Evolutionary conservation across 2,113 vertebrate species (phyloP), one percentile per base, ranked within the genome.

Genomic region (Sander vitreus): DNA sequence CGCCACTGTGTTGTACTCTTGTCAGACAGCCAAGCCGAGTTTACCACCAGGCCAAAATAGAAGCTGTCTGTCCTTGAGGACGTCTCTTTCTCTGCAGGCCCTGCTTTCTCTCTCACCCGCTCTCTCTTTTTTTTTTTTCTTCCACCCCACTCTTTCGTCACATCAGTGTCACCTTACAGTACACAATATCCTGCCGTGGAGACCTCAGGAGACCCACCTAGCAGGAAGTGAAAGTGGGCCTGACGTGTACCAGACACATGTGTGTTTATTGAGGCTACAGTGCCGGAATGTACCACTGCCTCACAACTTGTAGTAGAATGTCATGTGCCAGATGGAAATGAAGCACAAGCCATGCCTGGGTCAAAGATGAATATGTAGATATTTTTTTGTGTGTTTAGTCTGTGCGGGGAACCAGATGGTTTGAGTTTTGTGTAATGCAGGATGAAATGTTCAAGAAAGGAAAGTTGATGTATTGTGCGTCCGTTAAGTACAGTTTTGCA

Each of bases 121-220:
- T 1, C 47, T 59, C 11, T 45, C 19, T 6, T 4, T 12, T 0
- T 3, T 0, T 3, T 15, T 23, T 1, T 13, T 27, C 6, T 14
- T 10, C 63, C 4, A 9, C 3, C 50, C 60, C 6, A 33, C 27
- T 19, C 19, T 69, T 59, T 11, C 18, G 68, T 82, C 80, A 47
- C 58, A 47, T 80, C 54, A 60, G 86, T 89, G 86, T 93, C 91
- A 76, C 73, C 74, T 93, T 92, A 86, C 92, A 80, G 75, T 55
- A n/a, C n/a, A n/a, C n/a, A 15, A 0, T 2, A 36, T 78, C 76
- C 76, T 0, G 14, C 64, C 0, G 3, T 27, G 25, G 23, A 80
- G 62, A 63, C 83, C 83, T 76, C 76, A 18, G 66, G 78, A 60
- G 81, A 83, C 89, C 73, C 79, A 68, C 79, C 77, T 60, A 55